Evolutionary conservation across 2,888 invertebrate species (phyloP), one percentile per base, ranked within the genome.

Genomic region (Xestoiulus laeticollis): DNA sequence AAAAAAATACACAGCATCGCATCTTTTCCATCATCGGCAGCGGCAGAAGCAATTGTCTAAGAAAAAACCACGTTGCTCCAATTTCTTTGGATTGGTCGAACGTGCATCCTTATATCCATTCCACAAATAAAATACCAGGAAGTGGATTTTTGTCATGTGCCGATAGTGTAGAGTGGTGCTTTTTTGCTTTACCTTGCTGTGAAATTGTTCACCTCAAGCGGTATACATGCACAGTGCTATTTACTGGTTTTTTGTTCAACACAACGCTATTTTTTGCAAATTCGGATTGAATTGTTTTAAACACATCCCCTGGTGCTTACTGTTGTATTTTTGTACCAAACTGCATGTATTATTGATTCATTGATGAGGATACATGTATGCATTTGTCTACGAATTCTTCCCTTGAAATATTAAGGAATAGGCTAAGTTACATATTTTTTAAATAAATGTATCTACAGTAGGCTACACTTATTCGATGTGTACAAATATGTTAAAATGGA

Each of bases 101-200:
- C 59, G 59, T 59, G 59, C 59, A 59, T 59, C 59, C 59, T 59
- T n/a, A 59, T 59, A 59, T 59, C 59, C 59, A 59, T 59, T 19
- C 59, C 59, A n/a, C 59, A 59, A 59, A 59, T n/a, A 22, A 59
- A 22, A 22, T 59, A 59, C 59, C 59, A 59, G 59, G 59, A 59
- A 59, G 59, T 59, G 8, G 59, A 59, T 59, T 59, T 59, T 59
- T 59, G 59, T 6, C 59, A 59, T 59, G 22, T 59, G 59, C 59
- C 8, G 59, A 59, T 59, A 59, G 59, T 22, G 59, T 59, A 59
- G 22, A n/a, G 22, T 22, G n/a, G 59, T n/a, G 5, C 22, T 59
- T 59, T 59, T 59, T n/a, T 22, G 5, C 59, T 48, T 3, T 19
- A 48, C 19, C 14, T 48, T 16, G 14, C 48, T 14, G 48, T 19